These are phyloP conservation scores for Watsonalla binaria DNA, from an alignment of 2,888 invertebrate species.

Conservation along the genomic window DNA sequence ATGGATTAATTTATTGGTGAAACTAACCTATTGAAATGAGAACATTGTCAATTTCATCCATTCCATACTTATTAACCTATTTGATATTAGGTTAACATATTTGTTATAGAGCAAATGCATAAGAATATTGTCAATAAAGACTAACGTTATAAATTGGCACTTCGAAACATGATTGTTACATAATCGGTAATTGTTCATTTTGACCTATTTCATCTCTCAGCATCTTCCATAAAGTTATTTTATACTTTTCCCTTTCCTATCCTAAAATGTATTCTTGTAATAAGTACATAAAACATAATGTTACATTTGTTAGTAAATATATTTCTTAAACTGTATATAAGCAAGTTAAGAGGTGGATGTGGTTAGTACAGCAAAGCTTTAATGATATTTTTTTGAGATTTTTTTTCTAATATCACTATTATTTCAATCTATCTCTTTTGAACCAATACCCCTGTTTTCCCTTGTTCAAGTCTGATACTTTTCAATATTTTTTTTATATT, in stretches of 20 bases:
- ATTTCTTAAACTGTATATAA: constrained; percentile 11
- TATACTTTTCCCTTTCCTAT: background rate
- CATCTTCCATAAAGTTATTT: background rate
- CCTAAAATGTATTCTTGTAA: constrained; percentile 6
- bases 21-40: too few relatives aligned
- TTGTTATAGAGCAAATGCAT: too few relatives aligned
- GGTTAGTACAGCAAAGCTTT: constrained; percentile 59
- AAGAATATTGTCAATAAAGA: background rate
- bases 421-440: constrained; percentile 14
- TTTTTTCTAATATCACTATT: constrained; percentile 9
- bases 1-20: too few relatives aligned
- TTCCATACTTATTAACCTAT: too few relatives aligned
- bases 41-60: too few relatives aligned
- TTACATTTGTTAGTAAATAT: constrained; percentile 14
- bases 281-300: constrained; percentile 4
- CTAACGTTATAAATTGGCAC: constrained; percentile 16
- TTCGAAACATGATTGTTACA: constrained; percentile 42
- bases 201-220: constrained; percentile 16
- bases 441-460: constrained; percentile 7
- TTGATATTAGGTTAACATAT: too few relatives aligned
- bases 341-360: constrained; percentile 24
- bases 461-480: constrained; percentile 13
- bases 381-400: constrained; percentile 22
- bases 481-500: constrained; percentile 20
- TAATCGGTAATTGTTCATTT: constrained; percentile 44